Evolutionary conservation across 2,888 invertebrate genomes (phyloP), one percentile per base, ranked within the genome.

Genomic region (Tenthredo livida): DNA sequence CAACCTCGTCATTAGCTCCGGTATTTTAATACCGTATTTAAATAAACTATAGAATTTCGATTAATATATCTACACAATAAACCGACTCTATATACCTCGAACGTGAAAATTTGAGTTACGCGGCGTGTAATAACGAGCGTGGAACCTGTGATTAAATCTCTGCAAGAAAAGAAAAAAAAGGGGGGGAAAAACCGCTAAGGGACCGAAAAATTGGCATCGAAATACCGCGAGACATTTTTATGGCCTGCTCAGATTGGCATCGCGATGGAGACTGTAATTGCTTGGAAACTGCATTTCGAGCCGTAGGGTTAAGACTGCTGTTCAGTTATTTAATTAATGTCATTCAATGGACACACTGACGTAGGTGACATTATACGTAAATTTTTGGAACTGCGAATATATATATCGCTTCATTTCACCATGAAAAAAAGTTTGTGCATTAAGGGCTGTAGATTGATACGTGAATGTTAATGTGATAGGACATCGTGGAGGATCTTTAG

Each of bases 131-230:
- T n/a, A 54, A 54, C 40, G 54, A 47, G 80, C 84, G 47, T 85
- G 77, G 77, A 85, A 86, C 85, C 86, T 47, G 86, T 87, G 86
- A 88, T 88, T 88, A 88, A 87, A 85, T 86, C 78, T 72, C 47
- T 37, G 37, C 37, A 37, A 37, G 87, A 87, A 83, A 78, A 84
- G 67, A 84, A 50, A 80, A 73, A 40, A 84, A 77, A 29, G 33
- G 61, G 2, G 29, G 4, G 40, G 77, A 65, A 84, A 43, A 12
- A 4, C 33, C 15, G 21, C 37, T n/a, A 61, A 80, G 58, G 25
- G 50, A 92, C 92, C 90, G 92, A 92, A 92, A 92, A 91, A 92
- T 92, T 91, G 90, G 88, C 89, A 89, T 86, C 88, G 88, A 88
- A 89, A 90, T 90, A 88, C 89, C 90, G 86, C 90, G 88, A 88